A percentile compares a stretch with the other conserved stretches of the same genome.
phyloP scores from a whole-genome alignment of 1,140 invertebrate genomes.

The Cyclargus thomasi region DNA sequence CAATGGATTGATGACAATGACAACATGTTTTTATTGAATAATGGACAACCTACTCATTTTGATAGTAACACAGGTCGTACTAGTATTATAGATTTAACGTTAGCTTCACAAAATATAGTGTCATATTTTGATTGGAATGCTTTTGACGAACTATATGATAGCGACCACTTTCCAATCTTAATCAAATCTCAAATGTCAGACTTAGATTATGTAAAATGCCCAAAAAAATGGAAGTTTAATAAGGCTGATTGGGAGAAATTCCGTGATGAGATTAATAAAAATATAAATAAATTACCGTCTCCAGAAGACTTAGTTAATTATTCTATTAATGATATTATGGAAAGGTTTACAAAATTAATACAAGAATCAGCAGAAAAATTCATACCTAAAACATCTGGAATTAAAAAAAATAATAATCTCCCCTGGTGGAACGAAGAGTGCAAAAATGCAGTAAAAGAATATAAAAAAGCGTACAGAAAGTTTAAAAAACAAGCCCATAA shows the following conservation, averaged over 20 bases:
- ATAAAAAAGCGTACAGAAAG: constrained; percentile 36
- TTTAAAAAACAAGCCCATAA: constrained; percentile 36
- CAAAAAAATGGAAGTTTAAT: constrained; percentile 36
- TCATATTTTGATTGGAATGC: constrained; percentile 35
- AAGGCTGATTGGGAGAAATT: constrained; percentile 37
- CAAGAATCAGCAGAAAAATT: constrained; percentile 31
- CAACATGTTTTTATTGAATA: constrained; percentile 40
- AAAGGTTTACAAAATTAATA: constrained; percentile 33
- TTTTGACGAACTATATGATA: constrained; percentile 36
- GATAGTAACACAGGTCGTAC: constrained; percentile 27
- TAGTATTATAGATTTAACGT: constrained; percentile 38
- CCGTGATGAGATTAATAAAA: constrained; percentile 28
- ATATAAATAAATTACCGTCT: constrained; percentile 17
- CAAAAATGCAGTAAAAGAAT: constrained; percentile 31
- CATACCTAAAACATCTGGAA: constrained; percentile 34
- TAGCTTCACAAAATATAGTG: constrained; percentile 30
- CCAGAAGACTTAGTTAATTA: not conserved
- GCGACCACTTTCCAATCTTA: constrained; percentile 45
- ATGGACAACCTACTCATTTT: constrained; percentile 20
- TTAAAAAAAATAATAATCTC: constrained; percentile 28
- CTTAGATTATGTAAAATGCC: constrained; percentile 19
- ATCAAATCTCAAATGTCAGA: constrained; percentile 26
- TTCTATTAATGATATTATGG: constrained; percentile 29
- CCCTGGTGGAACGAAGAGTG: constrained; percentile 51
- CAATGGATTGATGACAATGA: constrained; percentile 31